Conservation (phyloP, 2,888 invertebrate genomes). For the Aquatica leii region DNA sequence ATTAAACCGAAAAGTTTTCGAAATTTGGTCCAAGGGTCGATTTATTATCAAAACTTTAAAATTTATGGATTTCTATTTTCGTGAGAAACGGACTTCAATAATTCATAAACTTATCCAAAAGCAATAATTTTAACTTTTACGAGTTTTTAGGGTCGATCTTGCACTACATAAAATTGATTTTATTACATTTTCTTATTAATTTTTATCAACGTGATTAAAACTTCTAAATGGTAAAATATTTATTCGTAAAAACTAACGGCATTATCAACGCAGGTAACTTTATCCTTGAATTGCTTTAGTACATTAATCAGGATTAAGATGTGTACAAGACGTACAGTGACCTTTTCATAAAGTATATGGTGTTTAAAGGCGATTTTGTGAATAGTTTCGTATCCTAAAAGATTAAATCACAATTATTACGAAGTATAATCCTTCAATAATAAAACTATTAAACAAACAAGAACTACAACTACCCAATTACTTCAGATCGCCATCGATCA, state of each 20-base stretch:
- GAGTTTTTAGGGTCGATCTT: too few relatives aligned
- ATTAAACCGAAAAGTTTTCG: too few relatives aligned
- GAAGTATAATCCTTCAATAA: neutral
- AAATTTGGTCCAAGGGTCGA: neutral
- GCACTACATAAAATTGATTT: neutral
- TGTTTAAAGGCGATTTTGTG: too few relatives aligned
- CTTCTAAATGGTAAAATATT: neutral
- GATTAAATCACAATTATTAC: too few relatives aligned
- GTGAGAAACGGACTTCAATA: neutral
- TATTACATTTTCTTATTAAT: conserved; percentile 6
- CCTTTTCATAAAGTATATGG: neutral
- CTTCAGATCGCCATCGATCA: conserved; percentile 8
- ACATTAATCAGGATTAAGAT: conserved; percentile 14
- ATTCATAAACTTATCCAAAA: neutral
- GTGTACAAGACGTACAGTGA: neutral
- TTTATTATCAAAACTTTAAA: conserved; percentile 7
- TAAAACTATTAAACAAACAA: conserved; percentile 7
- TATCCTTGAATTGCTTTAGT: neutral
- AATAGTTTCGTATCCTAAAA: too few relatives aligned
- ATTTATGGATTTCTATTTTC: neutral
- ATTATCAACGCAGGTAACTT: neutral
- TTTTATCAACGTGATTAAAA: neutral
- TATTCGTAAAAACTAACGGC: neutral
- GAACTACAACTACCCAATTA: conserved; percentile 5
- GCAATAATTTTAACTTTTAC: too few relatives aligned